Evolutionary conservation across 2,797 vertebrate species (phyloP).

Genomic region (Sarcophilus harrisii): DNA sequence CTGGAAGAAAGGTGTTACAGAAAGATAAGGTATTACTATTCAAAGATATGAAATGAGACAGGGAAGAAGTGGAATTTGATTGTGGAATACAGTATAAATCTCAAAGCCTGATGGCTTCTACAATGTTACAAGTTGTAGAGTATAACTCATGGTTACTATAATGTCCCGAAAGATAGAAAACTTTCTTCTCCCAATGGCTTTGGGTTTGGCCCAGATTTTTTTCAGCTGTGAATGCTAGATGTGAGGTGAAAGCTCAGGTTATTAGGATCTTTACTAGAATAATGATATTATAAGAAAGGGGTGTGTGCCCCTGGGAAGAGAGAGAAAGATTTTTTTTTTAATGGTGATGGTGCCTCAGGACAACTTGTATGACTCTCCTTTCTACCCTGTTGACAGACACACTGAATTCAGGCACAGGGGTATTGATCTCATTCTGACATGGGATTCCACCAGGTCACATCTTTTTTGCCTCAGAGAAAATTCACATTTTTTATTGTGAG

Average conservation of each 20-base stretch:
- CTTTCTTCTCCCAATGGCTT: not conserved
- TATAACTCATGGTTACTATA: constrained; percentile 12
- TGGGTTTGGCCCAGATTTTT: not conserved
- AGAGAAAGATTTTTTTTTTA: not conserved
- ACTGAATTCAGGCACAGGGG: not conserved
- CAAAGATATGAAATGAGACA: constrained; percentile 8
- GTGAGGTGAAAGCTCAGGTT: not conserved
- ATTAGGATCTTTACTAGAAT: not conserved
- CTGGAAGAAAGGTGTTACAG: constrained; percentile 25
- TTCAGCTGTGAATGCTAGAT: not conserved
- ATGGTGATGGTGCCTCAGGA: not conserved
- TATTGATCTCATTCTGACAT: not conserved
- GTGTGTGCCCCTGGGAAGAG: not conserved
- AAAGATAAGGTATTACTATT: constrained; percentile 35
- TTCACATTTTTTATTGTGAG: not conserved
- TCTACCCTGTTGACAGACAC: not conserved
- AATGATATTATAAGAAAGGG: not conserved
- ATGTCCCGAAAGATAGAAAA: constrained; percentile 15
- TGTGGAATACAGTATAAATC: not conserved
- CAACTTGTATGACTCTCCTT: not conserved
- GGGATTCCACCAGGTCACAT: not conserved
- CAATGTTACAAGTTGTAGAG: not conserved
- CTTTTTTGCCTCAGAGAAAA: not conserved
- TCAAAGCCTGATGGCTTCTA: not conserved
- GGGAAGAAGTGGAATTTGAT: constrained; percentile 15